Evolutionary conservation across 2,888 invertebrate genomes (phyloP), one percentile per base, ranked within the genome.

Genomic region (Tenthredo distinguenda): DNA sequence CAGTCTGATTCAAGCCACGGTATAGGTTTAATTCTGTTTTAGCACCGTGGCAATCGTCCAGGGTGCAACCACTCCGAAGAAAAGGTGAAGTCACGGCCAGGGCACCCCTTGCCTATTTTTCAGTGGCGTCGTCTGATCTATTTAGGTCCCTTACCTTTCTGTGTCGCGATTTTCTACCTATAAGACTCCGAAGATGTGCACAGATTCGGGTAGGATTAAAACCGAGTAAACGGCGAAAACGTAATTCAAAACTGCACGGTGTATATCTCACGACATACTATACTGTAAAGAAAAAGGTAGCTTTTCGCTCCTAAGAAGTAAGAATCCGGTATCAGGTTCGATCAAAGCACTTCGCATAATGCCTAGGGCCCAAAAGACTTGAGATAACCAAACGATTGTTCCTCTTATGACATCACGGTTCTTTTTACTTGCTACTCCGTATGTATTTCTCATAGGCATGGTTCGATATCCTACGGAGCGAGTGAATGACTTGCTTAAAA

Each of bases 71-170:
- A 87, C 85, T 86, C 85, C 86, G 84, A 82, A 26, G 74, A 83
- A 55, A 84, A 87, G 87, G 65, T 68, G 86, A 86, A 88, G 88
- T 89, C 90, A 90, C 85, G 90, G 90, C 88, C 90, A 89, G 88
- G 88, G 85, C 86, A 87, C 85, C 87, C 86, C 86, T 87, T 88
- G 81, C 87, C 85, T 86, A 89, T 65, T 87, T 88, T 77, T 72
- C 58, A 81, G 47, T 87, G 85, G 85, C 85, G 85, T 62, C 71
- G 85, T 86, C 86, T 89, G 84, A 85, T 88, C 87, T 89, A 90
- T 90, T 89, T 90, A 55, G 4, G 55, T 77, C 18, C 37, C 55
- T 31, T 77, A 26, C 15, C 2, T 77, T 50, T 77, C 77, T 34
- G 15, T 77, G 50, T 50, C 47, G 50, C 21, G 72, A n/a, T 31